Evolutionary conservation across 2,888 invertebrate genomes (phyloP).

Genomic region (Fabriciana adippe): DNA sequence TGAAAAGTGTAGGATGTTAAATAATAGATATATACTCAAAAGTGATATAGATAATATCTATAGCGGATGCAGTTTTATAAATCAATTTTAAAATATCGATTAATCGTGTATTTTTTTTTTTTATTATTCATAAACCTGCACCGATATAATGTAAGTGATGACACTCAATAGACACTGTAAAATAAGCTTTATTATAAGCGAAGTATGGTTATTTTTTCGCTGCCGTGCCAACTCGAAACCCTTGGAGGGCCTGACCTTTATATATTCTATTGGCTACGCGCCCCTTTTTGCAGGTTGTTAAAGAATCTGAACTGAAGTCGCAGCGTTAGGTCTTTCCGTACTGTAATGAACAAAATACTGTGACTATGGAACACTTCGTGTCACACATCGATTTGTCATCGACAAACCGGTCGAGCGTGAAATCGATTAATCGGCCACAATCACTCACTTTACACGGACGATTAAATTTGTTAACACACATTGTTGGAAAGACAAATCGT

Average conservation of each 20-base stretch:
- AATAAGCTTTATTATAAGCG: slow-evolving; percentile 71
- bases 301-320: slow-evolving; percentile 97
- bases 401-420: slow-evolving; percentile 31
- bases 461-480: slow-evolving; percentile 3
- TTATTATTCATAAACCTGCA: slow-evolving; percentile 63
- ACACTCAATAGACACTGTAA: slow-evolving; percentile 64
- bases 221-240: slow-evolving; percentile 72
- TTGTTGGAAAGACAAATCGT: background rate
- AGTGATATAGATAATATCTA: slow-evolving; percentile 26
- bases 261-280: slow-evolving; percentile 89
- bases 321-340: slow-evolving; percentile 98
- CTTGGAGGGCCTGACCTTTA: slow-evolving; percentile 66
- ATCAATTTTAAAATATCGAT: slow-evolving; percentile 3
- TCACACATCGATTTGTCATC: slow-evolving; percentile 36
- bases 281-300: slow-evolving; percentile 94
- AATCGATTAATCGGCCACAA: slow-evolving; percentile 34
- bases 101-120: background rate
- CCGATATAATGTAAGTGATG: slow-evolving; percentile 55
- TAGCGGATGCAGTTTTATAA: slow-evolving; percentile 35
- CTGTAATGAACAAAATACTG: slow-evolving; percentile 86
- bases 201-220: slow-evolving; percentile 65
- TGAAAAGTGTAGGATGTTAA: slow-evolving; percentile 21
- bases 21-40: slow-evolving; percentile 14
- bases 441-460: slow-evolving; percentile 1
- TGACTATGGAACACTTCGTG: slow-evolving; percentile 54